phyloP scores from a whole-genome alignment of 2,888 invertebrate genomes.

The Euspilapteryx auroguttella region DNA sequence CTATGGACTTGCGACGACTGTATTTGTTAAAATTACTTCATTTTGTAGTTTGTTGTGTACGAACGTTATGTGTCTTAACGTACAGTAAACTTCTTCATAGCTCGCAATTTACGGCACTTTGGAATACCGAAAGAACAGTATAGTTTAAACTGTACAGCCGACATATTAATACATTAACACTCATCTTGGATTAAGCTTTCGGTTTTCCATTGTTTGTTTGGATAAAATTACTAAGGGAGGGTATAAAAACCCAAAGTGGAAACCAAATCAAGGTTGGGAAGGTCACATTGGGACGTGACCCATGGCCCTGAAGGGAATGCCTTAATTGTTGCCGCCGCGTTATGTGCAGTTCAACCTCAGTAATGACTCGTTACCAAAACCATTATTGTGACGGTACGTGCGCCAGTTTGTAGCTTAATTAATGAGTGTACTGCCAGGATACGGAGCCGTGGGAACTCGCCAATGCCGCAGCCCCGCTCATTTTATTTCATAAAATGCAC shows the following conservation, averaged over 20 bases:
- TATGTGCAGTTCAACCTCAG: conserved; percentile 26
- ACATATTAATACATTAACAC: no score
- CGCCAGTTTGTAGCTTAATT: conserved; percentile 40
- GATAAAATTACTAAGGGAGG: conserved; percentile 40
- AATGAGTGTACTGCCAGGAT: conserved; percentile 26
- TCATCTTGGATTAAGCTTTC: no score
- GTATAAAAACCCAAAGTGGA: conserved; percentile 71
- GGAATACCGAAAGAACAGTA: no score
- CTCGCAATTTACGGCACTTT: no score
- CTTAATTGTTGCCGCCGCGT: conserved; percentile 23
- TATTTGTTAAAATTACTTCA: conserved; percentile 47
- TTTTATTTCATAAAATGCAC: conserved; percentile 21
- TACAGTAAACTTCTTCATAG: no score
- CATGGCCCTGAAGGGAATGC: conserved; percentile 47
- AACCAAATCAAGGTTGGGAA: conserved; percentile 82
- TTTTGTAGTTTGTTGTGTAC: conserved; percentile 54
- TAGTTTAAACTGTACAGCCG: no score
- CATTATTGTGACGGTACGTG: conserved; percentile 13
- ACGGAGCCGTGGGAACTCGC: conserved; percentile 61
- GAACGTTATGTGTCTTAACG: background rate
- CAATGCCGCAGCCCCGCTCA: conserved; percentile 29
- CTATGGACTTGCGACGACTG: conserved; percentile 59
- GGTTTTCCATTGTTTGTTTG: conserved; percentile 38
- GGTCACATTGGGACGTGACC: conserved; percentile 75
- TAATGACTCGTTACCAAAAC: no score